Evolutionary conservation across 2,113 vertebrate species (phyloP), one percentile per base, ranked within the genome.

Genomic region (Aphyosemion australe): DNA sequence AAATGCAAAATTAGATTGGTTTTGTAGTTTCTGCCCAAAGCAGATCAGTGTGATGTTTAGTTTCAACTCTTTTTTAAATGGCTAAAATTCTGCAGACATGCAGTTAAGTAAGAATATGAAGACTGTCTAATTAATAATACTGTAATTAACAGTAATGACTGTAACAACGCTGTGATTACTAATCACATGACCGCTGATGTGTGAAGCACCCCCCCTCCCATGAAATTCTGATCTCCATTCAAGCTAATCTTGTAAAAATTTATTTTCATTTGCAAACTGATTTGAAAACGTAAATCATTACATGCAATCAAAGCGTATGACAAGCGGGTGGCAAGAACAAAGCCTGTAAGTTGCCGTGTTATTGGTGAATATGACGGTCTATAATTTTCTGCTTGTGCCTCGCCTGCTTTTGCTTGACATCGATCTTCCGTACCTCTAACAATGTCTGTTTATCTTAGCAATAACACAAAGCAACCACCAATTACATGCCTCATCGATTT

Each of bases 401-500:
- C 14, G 2, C 65, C 75, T 75, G 62, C 73, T 83, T 82, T 75
- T 74, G 69, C 34, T 11, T 77, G 69, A 85, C 83, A 87, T 84
- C 84, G 86, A 87, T 88, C 83, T 78, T 69, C 60, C 69, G 53
- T 69, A 71, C 78, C 65, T 41, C 43, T 82, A 82, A 79, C 87
- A 81, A 84, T 82, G 83, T 84, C 80, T 86, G 82, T 88, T 88
- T 88, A 89, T 88, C 86, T 79, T 81, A 78, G 80, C 86, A 88
- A 85, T 90, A 84, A 67, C 83, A 79, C 76, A 88, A 88, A 89
- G 82, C 89, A 84, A 75, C 75, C 79, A 20, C 74, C 85, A 88
- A 89, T 90, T 90, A 90, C 83, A 87, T 79, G 85, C 80, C 72
- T 77, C 87, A 87, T 89, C 83, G 83, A 86, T 84, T 84, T 78